These are phyloP conservation scores for Dynastes tityus DNA, from an alignment of 2,888 invertebrate species.

Conservation along the genomic window DNA sequence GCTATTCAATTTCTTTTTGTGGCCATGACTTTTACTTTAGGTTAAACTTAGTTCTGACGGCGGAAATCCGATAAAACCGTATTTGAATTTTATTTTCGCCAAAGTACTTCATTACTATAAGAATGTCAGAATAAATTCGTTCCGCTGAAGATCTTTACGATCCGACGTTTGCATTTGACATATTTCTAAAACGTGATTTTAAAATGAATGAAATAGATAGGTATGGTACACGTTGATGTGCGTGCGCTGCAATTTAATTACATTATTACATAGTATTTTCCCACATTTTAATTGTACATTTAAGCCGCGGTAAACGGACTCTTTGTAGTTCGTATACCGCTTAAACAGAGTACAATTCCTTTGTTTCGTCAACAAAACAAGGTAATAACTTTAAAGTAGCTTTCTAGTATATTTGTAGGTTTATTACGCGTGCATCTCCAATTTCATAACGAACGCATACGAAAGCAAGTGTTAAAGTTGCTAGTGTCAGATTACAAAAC, in stretches of 20 bases:
- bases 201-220: conserved; percentile 6
- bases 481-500: too few relatives aligned
- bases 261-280: background rate
- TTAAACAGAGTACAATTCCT: conserved; percentile 9
- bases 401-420: conserved; percentile 18
- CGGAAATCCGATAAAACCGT: too few relatives aligned
- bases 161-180: background rate
- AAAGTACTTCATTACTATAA: too few relatives aligned
- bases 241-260: conserved; percentile 11
- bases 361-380: conserved; percentile 22
- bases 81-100: too few relatives aligned
- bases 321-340: background rate
- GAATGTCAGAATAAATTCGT: too few relatives aligned
- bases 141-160: background rate
- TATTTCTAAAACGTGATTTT: conserved; percentile 26
- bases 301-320: conserved; percentile 6
- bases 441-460: background rate
- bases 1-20: background rate
- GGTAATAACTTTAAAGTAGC: conserved; percentile 21
- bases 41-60: background rate
- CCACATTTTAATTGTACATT: conserved; percentile 39
- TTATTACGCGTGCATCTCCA: conserved; percentile 2
- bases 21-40: background rate
- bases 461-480: too few relatives aligned
- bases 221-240: background rate